Conservation (phyloP, 2,113 vertebrate species). For the Nesoenas mayeri region DNA sequence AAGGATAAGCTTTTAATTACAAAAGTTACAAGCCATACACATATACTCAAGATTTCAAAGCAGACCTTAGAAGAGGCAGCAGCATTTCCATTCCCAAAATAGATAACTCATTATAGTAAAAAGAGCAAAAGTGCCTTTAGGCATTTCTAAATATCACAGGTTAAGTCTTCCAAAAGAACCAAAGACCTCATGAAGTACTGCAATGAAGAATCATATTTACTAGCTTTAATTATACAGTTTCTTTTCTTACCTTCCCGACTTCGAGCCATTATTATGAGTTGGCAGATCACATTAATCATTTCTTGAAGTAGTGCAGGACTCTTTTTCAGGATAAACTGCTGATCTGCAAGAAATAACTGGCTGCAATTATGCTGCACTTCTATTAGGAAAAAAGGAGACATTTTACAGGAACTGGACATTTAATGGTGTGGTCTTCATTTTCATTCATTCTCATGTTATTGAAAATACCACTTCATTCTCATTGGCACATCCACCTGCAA, state of each 20-base stretch:
- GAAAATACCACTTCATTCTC: neutral
- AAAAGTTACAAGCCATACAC: neutral
- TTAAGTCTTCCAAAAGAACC: neutral
- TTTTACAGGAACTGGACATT: neutral
- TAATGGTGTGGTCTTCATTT: neutral
- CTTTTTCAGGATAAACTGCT: constrained; percentile 94
- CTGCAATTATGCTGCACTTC: neutral
- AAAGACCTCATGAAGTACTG: neutral
- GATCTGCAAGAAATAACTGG: constrained; percentile 82
- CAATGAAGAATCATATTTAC: neutral
- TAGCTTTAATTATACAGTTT: neutral
- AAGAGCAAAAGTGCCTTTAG: neutral
- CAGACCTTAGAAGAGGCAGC: neutral
- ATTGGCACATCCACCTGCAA: neutral
- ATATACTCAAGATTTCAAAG: neutral
- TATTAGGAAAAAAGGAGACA: neutral
- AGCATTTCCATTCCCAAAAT: neutral
- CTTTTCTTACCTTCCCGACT: constrained; percentile 90
- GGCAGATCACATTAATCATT: constrained; percentile 98
- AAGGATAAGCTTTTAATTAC: neutral
- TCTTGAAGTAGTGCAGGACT: constrained; percentile 95
- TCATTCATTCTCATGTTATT: neutral
- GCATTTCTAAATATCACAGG: neutral
- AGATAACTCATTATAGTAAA: neutral
- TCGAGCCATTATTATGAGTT: constrained; percentile 97